phyloP scores from a whole-genome alignment of 2,113 vertebrate genomes.

The Chrysochloris asiatica region DNA sequence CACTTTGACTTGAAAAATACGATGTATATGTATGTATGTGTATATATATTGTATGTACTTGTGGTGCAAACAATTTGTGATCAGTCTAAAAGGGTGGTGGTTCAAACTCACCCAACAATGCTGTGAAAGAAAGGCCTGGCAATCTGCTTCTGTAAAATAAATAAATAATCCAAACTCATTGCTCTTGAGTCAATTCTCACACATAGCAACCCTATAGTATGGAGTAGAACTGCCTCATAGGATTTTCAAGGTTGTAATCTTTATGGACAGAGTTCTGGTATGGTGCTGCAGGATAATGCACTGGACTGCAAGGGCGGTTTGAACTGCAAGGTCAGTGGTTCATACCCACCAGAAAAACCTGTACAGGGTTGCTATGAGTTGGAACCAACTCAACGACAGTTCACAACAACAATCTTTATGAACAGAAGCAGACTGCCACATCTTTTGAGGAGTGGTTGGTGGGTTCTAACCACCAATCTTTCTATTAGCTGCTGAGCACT shows the following conservation, averaged over 20 bases:
- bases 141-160: background rate
- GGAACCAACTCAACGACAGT: no score
- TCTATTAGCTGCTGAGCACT: background rate
- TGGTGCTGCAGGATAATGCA: no score
- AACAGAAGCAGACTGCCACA: background rate
- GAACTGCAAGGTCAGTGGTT: no score
- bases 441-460: background rate
- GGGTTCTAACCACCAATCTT: background rate
- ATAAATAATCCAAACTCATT: background rate
- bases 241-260: background rate
- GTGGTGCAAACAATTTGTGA: background rate
- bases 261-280: no score
- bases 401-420: no score
- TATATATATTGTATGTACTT: background rate
- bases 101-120: background rate
- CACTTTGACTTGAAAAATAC: constrained; percentile 7
- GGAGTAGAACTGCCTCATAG: background rate
- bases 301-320: no score
- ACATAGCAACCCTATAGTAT: background rate
- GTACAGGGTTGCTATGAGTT: no score
- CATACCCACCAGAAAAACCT: no score
- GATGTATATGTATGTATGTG: background rate
- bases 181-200: background rate
- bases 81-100: background rate
- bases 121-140: background rate